Conservation (phyloP, 30 jellyfish, hydroid and myxozoan genomes). For the Hydractinia echinata region DNA sequence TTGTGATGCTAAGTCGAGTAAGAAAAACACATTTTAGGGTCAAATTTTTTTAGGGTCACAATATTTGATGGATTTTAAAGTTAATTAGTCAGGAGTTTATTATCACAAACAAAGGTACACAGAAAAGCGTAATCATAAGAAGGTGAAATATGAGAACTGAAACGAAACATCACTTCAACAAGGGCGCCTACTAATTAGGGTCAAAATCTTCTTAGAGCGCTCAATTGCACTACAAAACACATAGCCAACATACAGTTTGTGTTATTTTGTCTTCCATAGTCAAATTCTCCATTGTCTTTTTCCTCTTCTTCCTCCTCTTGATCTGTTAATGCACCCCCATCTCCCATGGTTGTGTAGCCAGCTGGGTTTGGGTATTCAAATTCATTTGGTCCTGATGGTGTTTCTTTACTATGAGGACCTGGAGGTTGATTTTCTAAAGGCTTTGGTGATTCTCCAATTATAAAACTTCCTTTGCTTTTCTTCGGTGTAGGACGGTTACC, state of each 20-base stretch:
- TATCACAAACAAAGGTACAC: too few relatives aligned
- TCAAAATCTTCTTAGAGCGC: too few relatives aligned
- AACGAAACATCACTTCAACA: too few relatives aligned
- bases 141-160: too few relatives aligned
- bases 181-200: too few relatives aligned
- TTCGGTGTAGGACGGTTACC: background rate
- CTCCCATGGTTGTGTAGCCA: conserved; percentile 17
- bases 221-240: too few relatives aligned
- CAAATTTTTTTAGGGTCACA: too few relatives aligned
- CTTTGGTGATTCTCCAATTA: conserved; percentile 4
- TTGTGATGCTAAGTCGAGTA: too few relatives aligned
- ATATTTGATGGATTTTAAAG: too few relatives aligned
- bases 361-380: conserved; percentile 14
- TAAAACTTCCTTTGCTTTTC: conserved; percentile 1
- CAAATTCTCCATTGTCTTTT: conserved; percentile 5
- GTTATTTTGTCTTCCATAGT: background rate
- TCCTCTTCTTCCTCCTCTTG: conserved; percentile 28
- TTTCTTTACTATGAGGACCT: background rate
- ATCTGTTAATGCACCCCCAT: conserved; percentile 37
- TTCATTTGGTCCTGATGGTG: conserved; percentile 4
- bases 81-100: too few relatives aligned
- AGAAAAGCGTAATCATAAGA: too few relatives aligned
- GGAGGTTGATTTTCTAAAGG: background rate
- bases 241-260: background rate
- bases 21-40: too few relatives aligned